These are phyloP conservation scores for Palythoa grandiflora DNA, from an alignment of 92 coral and sea anemone genomes.

Conservation along the genomic window DNA sequence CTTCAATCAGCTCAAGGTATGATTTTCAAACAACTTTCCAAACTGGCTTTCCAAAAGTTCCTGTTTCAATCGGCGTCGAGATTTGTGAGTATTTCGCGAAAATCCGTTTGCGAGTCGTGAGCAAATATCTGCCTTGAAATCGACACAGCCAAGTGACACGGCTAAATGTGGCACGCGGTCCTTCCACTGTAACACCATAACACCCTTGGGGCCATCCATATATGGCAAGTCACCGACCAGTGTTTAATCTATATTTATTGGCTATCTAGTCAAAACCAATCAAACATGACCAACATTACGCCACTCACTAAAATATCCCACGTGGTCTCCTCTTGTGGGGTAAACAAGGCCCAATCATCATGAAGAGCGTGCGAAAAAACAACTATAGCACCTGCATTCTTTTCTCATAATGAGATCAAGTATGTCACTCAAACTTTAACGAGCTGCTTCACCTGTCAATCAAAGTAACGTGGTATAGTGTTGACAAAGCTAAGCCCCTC, in stretches of 20 bases:
- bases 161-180: constrained; percentile 99
- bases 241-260: constrained; percentile 99
- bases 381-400: constrained; percentile 99
- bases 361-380: constrained; percentile 99
- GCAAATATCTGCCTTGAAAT: constrained; percentile 94
- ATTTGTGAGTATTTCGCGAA: constrained; percentile 64
- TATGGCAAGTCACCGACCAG: constrained; percentile 87
- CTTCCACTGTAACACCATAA: constrained; percentile 97
- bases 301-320: constrained; percentile 98
- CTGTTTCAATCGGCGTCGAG: constrained; percentile 61
- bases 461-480: constrained; percentile 99
- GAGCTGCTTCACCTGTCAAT: constrained; percentile 98
- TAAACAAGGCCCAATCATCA: constrained; percentile 99
- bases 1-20: constrained; percentile 48
- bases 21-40: constrained; percentile 50
- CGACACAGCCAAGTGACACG: constrained; percentile 99
- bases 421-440: constrained; percentile 99
- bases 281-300: constrained; percentile 97
- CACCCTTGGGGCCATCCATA: constrained; percentile 99
- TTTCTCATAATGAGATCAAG: constrained; percentile 99
- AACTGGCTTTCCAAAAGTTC: constrained; percentile 33
- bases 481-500: constrained; percentile 97
- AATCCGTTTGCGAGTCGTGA: constrained; percentile 87
- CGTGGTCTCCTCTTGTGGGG: constrained; percentile 99
- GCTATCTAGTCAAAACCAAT: constrained; percentile 99